Base-by-base conservation (phyloP, 2,797 vertebrate genomes). In the Pogonophryne albipinna region DNA sequence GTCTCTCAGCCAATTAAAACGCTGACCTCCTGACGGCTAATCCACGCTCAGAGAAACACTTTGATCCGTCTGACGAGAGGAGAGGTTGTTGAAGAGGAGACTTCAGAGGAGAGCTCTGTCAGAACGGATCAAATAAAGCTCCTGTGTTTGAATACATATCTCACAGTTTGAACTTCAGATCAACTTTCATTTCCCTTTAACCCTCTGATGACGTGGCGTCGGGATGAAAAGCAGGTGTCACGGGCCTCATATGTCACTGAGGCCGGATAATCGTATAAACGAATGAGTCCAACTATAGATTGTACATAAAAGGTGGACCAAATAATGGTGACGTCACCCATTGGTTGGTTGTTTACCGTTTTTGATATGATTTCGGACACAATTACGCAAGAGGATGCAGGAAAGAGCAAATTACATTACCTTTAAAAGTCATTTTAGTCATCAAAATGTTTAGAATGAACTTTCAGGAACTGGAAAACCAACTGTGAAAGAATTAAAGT, bases 1-100 rank as follows among this genome's bases (percentile, higher is more conserved):
- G 72, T 45, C 74, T 68, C 69, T 51, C 68, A 76, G 82, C 83
- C 88, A 90, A 90, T 92, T 87, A 92, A 86, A 85, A 58, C 71
- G 12, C 6, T 52, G 77, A 88, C 79, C 85, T 89, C 71, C 70
- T 17, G 59, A 51, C 17, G n/a, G 56, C 71, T 76, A 66, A 65
- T 67, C 70, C 52, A 74, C 73, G 9, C 79, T 70, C 34, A 56
- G 19, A 16, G 46, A 47, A 6, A 19, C 5, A 2, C 55, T 80
- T 66, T 88, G 73, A 82, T 79, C 47, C 0, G 11, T 11, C 15
- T 62, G 64, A 50, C 20, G 12, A 57, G 6, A 52, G 20, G 46
- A 68, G 44, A 46, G 62, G 0, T 76, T 71, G 60, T 45, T 14
- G 53, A 60, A 34, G 34, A 34, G 17, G 15, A 66, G 46, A 34